Evolutionary conservation across 2,113 vertebrate genomes (phyloP), one percentile per base, ranked within the genome.

Genomic region (Panthera uncia): DNA sequence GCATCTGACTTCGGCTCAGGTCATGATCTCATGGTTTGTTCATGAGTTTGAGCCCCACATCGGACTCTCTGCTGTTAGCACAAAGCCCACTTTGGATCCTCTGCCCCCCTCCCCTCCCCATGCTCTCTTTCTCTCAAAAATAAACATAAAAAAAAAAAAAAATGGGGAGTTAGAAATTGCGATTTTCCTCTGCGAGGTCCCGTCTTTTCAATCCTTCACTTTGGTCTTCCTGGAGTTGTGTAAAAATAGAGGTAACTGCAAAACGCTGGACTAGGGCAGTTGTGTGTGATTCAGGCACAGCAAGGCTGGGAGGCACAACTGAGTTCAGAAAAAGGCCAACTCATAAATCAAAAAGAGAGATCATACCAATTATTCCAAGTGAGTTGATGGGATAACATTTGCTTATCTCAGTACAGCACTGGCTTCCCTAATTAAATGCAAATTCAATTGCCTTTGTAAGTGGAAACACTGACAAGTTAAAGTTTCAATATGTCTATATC

Each of bases 291-390:
- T 87, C 79, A 94, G 90, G 71, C 33, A 81, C 88, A 85, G 31
- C 7, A 68, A 83, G 23, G 48, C n/a, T 23, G n/a, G 80, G 50
- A 91, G 88, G 48, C 23, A 74, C 38, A 65, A 69, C 1, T 23
- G 50, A 94, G n/a, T 93, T 68, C 61, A 83, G 89, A 80, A 95
- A 94, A 89, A 83, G 41, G 16, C 36, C 41, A 76, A 52, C 10
- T 89, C 52, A 52, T 63, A 95, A 73, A 84, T 85, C 65, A 66
- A 36, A 36, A 69, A 93, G 83, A 48, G 55, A 96, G 57, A 55
- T 74, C 33, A 57, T 68, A 78, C 23, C 45, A 85, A 84, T 76
- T 50, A 89, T 74, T 93, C 41, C 14, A 57, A 85, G 78, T 14
- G 31, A 45, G 15, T 88, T 16, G 13, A 74, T 52, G 66, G 61